A percentile compares a stretch with the other conserved stretches of the same genome.
These are phyloP conservation scores for Lasioglossum calceatum DNA, from an alignment of 2,888 invertebrate genomes.

Conservation along the genomic window DNA sequence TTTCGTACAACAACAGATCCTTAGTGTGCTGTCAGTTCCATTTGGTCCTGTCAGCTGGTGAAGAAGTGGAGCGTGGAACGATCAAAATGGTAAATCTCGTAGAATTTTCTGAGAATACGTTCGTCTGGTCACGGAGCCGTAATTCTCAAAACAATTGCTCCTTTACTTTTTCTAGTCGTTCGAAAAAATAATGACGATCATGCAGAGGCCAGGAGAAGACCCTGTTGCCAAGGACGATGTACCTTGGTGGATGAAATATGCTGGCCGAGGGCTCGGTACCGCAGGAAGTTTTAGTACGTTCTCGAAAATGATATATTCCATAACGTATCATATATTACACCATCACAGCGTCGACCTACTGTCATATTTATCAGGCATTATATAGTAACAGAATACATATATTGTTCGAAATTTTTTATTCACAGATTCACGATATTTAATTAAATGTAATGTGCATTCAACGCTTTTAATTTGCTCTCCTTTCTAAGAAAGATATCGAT, in stretches of 20 bases:
- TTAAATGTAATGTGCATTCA: background rate
- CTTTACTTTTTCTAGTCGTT: conserved; percentile 87
- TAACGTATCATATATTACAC: background rate
- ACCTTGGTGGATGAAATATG: conserved; percentile 96
- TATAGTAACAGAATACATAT: background rate
- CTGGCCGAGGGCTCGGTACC: conserved; percentile 92
- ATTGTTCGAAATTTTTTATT: background rate
- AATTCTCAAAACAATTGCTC: background rate
- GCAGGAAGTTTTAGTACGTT: conserved; percentile 93
- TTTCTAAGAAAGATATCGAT: background rate
- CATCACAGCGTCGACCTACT: background rate
- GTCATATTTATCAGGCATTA: conserved; percentile 8
- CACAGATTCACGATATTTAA: background rate
- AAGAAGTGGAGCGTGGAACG: conserved; percentile 49
- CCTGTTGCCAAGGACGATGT: conserved; percentile 92
- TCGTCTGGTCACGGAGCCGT: background rate
- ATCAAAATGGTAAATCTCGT: conserved; percentile 72
- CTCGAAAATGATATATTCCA: background rate
- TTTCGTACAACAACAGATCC: conserved; percentile 72
- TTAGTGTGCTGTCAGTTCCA: conserved; percentile 68
- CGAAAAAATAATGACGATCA: conserved; percentile 91
- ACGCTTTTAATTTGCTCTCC: background rate
- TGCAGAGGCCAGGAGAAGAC: conserved; percentile 93
- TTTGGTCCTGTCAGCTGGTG: conserved; percentile 76
- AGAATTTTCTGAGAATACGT: background rate